These are phyloP conservation scores for Epistrophe grossulariae DNA, from an alignment of 2,888 invertebrate genomes.

Conservation along the genomic window DNA sequence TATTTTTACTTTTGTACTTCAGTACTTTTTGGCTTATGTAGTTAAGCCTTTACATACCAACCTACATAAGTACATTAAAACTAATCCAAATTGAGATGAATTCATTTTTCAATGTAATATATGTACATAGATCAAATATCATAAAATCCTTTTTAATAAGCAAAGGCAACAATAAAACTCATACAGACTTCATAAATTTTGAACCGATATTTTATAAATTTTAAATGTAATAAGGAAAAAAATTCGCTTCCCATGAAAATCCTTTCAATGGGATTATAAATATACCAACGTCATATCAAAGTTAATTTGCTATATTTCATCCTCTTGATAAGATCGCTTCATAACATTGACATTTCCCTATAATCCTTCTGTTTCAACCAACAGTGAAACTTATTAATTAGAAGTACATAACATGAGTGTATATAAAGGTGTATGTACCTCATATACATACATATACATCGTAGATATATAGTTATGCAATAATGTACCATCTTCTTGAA, in stretches of 20 bases:
- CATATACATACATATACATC: no score
- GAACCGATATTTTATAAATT: not conserved
- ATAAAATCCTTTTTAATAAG: not conserved
- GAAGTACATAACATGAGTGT: not conserved
- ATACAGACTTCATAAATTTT: not conserved
- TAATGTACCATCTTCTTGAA: not conserved
- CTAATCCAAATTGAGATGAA: no score
- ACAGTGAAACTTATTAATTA: not conserved
- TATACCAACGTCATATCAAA: not conserved
- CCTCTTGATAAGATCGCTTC: not conserved
- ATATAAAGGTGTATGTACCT: no score
- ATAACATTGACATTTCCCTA: not conserved
- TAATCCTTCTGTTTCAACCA: not conserved
- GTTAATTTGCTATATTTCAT: conserved; percentile 2
- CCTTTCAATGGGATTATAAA: conserved; percentile 4
- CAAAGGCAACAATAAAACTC: not conserved
- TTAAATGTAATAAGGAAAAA: not conserved
- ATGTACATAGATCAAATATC: no score
- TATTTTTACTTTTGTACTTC: no score
- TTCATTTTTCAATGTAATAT: no score
- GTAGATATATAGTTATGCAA: not conserved
- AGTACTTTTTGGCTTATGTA: no score
- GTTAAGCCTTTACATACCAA: no score
- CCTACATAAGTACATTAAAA: no score
- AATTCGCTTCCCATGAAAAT: not conserved